Evolutionary conservation across 2,888 invertebrate genomes (phyloP).

Genomic region (Nephrocerus scutellatus): DNA sequence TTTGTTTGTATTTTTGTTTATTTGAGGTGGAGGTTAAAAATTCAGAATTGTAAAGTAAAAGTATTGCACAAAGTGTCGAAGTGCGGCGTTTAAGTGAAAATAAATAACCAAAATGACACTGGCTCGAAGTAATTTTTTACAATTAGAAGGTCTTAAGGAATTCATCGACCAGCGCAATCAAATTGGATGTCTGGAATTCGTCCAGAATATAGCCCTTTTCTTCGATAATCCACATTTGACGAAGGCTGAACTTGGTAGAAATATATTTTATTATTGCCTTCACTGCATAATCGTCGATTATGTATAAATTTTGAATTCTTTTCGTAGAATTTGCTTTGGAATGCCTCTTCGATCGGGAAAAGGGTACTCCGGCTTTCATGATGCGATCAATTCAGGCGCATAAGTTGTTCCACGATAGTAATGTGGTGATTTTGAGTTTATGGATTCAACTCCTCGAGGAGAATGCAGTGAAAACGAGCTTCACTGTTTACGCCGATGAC

Average conservation of each 20-base stretch:
- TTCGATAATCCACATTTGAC: constrained; percentile 21
- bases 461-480: constrained; percentile 14
- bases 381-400: constrained; percentile 17
- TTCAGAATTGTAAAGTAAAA: too few relatives aligned
- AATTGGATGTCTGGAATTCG: constrained; percentile 21
- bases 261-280: neutral
- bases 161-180: constrained; percentile 20
- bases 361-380: constrained; percentile 25
- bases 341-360: constrained; percentile 21
- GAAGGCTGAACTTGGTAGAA: constrained; percentile 27
- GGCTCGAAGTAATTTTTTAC: too few relatives aligned
- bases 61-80: too few relatives aligned
- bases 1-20: too few relatives aligned
- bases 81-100: too few relatives aligned
- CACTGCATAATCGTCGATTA: neutral
- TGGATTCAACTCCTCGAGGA: constrained; percentile 25
- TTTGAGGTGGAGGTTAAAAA: too few relatives aligned
- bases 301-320: too few relatives aligned
- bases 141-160: constrained; percentile 18
- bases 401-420: constrained; percentile 25
- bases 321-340: constrained; percentile 28
- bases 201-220: constrained; percentile 24
- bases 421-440: constrained; percentile 26
- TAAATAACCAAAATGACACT: too few relatives aligned
- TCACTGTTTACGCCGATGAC: constrained; percentile 16